Evolutionary conservation across 1,140 invertebrate genomes (phyloP), one percentile per base, ranked within the genome.

Genomic region (Caenorhabditis inopinata): DNA sequence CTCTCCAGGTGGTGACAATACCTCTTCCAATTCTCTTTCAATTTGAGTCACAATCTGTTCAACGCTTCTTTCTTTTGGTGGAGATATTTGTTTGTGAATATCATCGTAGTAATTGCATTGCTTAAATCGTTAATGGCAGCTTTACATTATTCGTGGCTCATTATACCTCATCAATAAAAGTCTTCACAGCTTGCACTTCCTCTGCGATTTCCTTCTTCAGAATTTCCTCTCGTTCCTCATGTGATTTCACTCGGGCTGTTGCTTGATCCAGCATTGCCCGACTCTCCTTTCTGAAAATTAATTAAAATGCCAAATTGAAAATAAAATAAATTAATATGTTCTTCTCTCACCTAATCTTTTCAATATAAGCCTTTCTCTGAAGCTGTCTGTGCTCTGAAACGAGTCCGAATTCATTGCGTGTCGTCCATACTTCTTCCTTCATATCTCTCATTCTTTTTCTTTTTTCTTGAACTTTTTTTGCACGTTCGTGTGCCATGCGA

Each of bases 301-400:
- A 25, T 25, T 53, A 53, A n/a, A 53, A 6, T 48, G 38, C 14
- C 5, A 42, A 42, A 42, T 42, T 42, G 5, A 7, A 42, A 42
- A 42, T 7, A 42, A 42, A 27, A 53, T 25, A 21, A 1, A 11
- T 7, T 53, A 53, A 25, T 53, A 6, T 9, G 11, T 12, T 7
- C 23, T 5, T 27, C n/a, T n/a, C 53, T n/a, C 7, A 68, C 58
- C 58, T 68, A 38, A 68, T 68, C 9, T 68, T 68, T 12, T 38
- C 58, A 21, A 68, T 68, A 38, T 68, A 68, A 38, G 29, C 58
- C n/a, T 68, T 68, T 42, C 58, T 68, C 58, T 68, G 58, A 7
- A 68, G 4, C 32, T 68, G 29, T 38, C 58, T 16, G 38, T 68
- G 58, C 32, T 68, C 58, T 1, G 58, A 68, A 68, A 68, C n/a